phyloP scores from a whole-genome alignment of 2,113 vertebrate species.

The Girardinichthys multiradiatus region DNA sequence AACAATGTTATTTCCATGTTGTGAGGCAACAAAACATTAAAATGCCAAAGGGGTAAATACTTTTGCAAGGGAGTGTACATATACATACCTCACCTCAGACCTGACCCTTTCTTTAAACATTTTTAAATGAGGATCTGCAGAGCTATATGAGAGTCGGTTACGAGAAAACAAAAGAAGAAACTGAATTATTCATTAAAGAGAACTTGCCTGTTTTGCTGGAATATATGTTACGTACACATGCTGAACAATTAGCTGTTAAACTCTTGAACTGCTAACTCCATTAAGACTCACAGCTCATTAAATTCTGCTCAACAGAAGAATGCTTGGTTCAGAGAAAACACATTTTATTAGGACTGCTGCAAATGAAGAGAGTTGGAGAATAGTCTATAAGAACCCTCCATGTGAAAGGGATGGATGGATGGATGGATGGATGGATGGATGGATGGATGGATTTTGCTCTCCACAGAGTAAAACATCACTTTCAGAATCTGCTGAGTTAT shows the following conservation, averaged over 20 bases:
- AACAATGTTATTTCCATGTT: too few species aligned
- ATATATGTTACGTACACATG: not conserved
- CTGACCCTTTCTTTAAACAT: too few species aligned
- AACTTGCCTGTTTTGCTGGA: not conserved
- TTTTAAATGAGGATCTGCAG: not conserved
- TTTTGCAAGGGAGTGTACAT: too few species aligned
- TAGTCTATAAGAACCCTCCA: not conserved
- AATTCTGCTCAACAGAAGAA: not conserved
- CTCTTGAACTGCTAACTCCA: slow-evolving; percentile 13
- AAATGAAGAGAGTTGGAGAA: slow-evolving; percentile 1
- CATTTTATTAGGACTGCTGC: not conserved
- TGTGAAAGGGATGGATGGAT: not conserved
- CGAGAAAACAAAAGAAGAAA: not conserved
- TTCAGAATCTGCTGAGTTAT: slow-evolving; percentile 43
- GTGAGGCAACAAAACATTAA: too few species aligned
- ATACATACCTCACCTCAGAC: too few species aligned
- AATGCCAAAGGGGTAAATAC: too few species aligned
- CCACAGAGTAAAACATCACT: slow-evolving; percentile 9
- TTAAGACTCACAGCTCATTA: slow-evolving; percentile 7
- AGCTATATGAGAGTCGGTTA: not conserved
- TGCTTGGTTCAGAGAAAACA: not conserved
- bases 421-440: not conserved
- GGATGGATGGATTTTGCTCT: not conserved
- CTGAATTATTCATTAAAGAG: not conserved
- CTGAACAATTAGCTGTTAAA: slow-evolving; percentile 2